These are phyloP conservation scores for Notodonta dromedarius DNA, from an alignment of 2,888 invertebrate genomes.

Conservation along the genomic window DNA sequence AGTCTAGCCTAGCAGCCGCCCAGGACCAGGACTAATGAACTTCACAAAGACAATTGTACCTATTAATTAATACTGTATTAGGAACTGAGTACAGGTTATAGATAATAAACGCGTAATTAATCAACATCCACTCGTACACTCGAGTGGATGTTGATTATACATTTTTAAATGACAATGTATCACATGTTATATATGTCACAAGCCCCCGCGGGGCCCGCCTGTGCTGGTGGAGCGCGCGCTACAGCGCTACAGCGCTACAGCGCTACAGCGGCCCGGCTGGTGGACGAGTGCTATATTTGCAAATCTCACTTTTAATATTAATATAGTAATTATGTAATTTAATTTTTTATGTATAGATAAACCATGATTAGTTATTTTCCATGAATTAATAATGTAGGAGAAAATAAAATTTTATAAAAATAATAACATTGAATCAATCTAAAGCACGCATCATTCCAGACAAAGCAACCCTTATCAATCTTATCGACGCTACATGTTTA, in stretches of 20 bases:
- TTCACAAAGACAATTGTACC: background rate
- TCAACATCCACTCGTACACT: too few species aligned
- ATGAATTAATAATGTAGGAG: conserved; percentile 22
- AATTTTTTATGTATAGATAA: conserved; percentile 25
- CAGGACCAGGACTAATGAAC: background rate
- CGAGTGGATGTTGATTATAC: background rate
- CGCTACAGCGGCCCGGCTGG: background rate
- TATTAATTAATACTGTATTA: conserved; percentile 10
- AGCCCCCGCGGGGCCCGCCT: too few species aligned
- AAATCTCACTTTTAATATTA: conserved; percentile 24
- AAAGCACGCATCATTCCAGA: background rate
- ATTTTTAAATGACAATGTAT: background rate
- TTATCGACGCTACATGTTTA: too few species aligned
- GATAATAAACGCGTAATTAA: background rate
- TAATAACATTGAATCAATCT: background rate
- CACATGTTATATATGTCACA: too few species aligned
- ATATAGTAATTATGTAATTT: conserved; percentile 24
- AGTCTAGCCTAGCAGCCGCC: background rate
- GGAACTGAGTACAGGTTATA: conserved; percentile 13
- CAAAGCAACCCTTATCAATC: too few species aligned
- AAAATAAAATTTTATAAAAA: conserved; percentile 27
- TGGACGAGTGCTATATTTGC: conserved; percentile 14
- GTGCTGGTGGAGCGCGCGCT: too few species aligned
- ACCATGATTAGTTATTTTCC: conserved; percentile 32
- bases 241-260: too few species aligned